phyloP scores from a whole-genome alignment of 2,888 invertebrate species.

The Ryuthela nishihirai region DNA sequence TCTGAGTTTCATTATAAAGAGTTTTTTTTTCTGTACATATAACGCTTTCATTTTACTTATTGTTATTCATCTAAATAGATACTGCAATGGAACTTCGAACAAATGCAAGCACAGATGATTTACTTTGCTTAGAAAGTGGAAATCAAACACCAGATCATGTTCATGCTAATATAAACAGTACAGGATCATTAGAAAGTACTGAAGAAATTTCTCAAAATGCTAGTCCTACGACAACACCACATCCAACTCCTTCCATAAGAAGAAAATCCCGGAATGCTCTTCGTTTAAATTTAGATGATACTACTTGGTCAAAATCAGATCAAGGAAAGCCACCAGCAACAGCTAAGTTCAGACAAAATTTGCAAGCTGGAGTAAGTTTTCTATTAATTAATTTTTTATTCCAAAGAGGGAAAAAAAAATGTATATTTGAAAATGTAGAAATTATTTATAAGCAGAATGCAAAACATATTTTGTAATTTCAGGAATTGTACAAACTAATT shows the following conservation, averaged over 20 bases:
- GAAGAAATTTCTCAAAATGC: conserved; percentile 7
- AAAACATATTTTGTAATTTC: too few species aligned
- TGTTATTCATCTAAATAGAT: too few species aligned
- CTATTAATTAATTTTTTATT: too few species aligned
- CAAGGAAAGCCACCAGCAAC: conserved; percentile 19
- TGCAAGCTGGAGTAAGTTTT: conserved; percentile 28
- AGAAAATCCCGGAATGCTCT: conserved; percentile 28
- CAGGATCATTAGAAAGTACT: conserved; percentile 12
- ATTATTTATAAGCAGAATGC: too few species aligned
- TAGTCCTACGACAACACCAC: conserved; percentile 15
- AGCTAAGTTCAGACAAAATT: conserved; percentile 27
- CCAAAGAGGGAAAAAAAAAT: too few species aligned
- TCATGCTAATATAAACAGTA: conserved; percentile 13
- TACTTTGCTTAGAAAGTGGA: conserved; percentile 34
- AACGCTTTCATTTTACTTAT: too few species aligned
- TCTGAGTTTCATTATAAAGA: too few species aligned
- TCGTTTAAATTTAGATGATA: conserved; percentile 22
- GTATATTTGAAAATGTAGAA: too few species aligned
- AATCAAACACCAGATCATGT: conserved; percentile 27
- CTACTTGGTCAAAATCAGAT: conserved; percentile 26
- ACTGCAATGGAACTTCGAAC: conserved; percentile 35
- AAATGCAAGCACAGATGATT: conserved; percentile 38
- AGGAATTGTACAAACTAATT: too few species aligned
- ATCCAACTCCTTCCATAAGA: conserved; percentile 6
- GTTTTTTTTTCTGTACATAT: too few species aligned